Conservation (phyloP, 2,888 invertebrate genomes). For the Acanthopleura granulata region DNA sequence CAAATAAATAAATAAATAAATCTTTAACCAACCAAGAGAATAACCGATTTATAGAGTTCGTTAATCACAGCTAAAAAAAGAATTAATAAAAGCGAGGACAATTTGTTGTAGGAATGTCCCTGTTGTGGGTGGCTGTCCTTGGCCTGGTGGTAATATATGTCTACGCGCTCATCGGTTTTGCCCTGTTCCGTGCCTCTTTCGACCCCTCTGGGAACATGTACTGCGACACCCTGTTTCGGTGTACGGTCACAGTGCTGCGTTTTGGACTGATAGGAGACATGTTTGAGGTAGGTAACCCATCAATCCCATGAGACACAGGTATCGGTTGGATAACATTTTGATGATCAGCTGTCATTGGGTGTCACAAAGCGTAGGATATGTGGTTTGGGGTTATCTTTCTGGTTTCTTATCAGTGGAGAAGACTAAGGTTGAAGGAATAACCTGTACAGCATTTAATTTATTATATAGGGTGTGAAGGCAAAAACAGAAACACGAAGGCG, state of each 20-base stretch:
- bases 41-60: not conserved
- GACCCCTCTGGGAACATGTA: slow-evolving; percentile 60
- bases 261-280: slow-evolving; percentile 69
- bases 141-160: slow-evolving; percentile 69
- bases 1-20: no score
- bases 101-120: slow-evolving; percentile 60
- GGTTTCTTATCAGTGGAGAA: no score
- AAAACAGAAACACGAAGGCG: no score
- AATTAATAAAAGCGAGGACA: no score
- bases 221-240: slow-evolving; percentile 67
- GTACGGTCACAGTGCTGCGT: slow-evolving; percentile 67
- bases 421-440: no score
- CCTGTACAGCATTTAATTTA: no score
- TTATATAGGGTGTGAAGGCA: no score
- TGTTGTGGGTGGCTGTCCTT: slow-evolving; percentile 69
- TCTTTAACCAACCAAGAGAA: not conserved
- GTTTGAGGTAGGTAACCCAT: slow-evolving; percentile 59
- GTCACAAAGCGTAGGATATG: no score
- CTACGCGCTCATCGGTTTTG: slow-evolving; percentile 68
- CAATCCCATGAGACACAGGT: no score
- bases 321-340: no score
- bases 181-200: slow-evolving; percentile 63
- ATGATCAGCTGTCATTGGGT: no score
- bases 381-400: no score
- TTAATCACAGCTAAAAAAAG: not conserved